Percentiles rank a stretch among this genome's conserved stretches.
These are phyloP conservation scores for Pyrrhosoma nymphula DNA, from an alignment of 2,888 invertebrate genomes.

Conservation along the genomic window DNA sequence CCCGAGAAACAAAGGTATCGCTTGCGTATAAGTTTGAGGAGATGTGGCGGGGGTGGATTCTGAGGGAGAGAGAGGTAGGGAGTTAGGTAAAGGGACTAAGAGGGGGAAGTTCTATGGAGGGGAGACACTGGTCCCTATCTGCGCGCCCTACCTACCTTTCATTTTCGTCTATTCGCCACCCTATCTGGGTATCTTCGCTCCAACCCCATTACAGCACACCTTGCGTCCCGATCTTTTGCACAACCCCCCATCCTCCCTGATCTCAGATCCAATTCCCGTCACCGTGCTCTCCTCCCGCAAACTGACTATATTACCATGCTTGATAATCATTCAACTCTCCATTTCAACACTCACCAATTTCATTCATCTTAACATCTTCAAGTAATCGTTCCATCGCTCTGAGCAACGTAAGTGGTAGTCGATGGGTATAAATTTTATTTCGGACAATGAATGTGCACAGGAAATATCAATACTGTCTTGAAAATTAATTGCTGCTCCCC, in stretches of 20 bases:
- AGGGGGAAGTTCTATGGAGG: background rate
- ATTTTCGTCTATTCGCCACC: background rate
- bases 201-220: background rate
- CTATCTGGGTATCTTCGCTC: background rate
- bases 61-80: background rate
- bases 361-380: background rate
- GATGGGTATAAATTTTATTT: too few relatives aligned
- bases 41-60: too few relatives aligned
- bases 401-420: background rate
- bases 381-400: background rate
- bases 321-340: background rate
- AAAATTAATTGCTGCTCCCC: too few relatives aligned
- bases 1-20: conserved; percentile 44
- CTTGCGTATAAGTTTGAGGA: conserved; percentile 11
- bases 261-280: background rate
- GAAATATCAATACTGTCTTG: too few relatives aligned
- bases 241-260: background rate
- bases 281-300: background rate
- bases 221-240: background rate
- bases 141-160: background rate
- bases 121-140: background rate
- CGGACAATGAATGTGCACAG: too few relatives aligned
- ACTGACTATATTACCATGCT: background rate
- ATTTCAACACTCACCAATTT: background rate
- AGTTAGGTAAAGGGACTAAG: background rate